A percentile compares a stretch with the other conserved stretches of the same genome.
Conservation (phyloP, 2,888 invertebrate species). For the Meghimatium bilineatum region DNA sequence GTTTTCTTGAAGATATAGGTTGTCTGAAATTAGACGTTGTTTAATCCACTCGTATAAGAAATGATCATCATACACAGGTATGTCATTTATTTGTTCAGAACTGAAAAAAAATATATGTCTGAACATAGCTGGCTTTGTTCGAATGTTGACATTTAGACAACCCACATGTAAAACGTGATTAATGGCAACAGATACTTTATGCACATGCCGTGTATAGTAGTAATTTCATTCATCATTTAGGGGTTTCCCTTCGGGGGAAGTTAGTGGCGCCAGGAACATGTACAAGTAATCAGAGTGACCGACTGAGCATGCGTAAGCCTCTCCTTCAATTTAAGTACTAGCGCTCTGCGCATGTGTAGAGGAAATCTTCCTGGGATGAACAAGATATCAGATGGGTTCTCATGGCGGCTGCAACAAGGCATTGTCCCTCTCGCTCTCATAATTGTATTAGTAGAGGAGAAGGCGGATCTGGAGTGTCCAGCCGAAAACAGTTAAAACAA, state of each 20-base stretch:
- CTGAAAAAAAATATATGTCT: neutral
- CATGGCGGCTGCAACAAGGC: slow-evolving; percentile 74
- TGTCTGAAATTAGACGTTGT: neutral
- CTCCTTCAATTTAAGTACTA: slow-evolving; percentile 41
- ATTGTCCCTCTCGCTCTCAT: slow-evolving; percentile 69
- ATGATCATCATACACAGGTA: neutral
- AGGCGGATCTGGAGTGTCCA: slow-evolving; percentile 61
- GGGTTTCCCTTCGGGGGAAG: slow-evolving; percentile 63
- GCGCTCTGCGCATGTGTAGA: slow-evolving; percentile 67
- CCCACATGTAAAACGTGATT: slow-evolving; percentile 26
- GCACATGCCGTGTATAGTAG: slow-evolving; percentile 53
- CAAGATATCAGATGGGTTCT: slow-evolving; percentile 69
- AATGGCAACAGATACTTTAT: neutral
- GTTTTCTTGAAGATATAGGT: neutral
- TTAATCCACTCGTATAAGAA: neutral
- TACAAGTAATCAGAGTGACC: slow-evolving; percentile 49
- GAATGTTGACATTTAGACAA: slow-evolving; percentile 45
- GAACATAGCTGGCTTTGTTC: slow-evolving; percentile 10
- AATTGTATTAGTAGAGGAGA: slow-evolving; percentile 56
- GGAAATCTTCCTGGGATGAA: slow-evolving; percentile 49
- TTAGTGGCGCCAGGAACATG: slow-evolving; percentile 59
- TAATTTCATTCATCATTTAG: slow-evolving; percentile 63
- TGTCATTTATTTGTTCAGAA: neutral
- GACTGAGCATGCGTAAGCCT: slow-evolving; percentile 64
- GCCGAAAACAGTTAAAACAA: slow-evolving; percentile 62